Base-by-base conservation (phyloP, 2,113 vertebrate species). In the Numenius arquata region DNA sequence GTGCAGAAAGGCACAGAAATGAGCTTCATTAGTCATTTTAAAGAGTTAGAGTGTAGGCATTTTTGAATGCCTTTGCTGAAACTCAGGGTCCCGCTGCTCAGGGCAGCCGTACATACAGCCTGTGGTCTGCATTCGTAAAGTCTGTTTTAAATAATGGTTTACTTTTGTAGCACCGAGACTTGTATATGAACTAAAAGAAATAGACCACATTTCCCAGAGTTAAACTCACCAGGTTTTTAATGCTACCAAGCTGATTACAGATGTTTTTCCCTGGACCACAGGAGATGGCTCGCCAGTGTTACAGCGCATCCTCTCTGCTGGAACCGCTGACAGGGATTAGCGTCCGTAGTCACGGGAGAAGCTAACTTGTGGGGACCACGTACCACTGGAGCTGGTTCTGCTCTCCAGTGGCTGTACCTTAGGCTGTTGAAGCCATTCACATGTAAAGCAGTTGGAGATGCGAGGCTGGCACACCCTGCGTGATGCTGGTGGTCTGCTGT, bases 361-460 rank as follows among this genome's bases (percentile, higher is more conserved):
- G 29, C 17, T 18, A 8, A 43, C 7, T 15, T 23, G 18, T 26
- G 78, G 23, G 43, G 19, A 45, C 23, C 74, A 22, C 0, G 0
- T 47, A 5, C 19, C 0, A 0, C 15, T 74, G 22, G 47, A 53
- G 58, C 73, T 80, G 45, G 16, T 32, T 94, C 75, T 86, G 38
- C 43, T 84, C 59, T 40, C 13, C 25, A 5, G 0, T 11, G 15
- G 22, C 50, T 70, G n/a, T 18, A 3, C 6, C 0, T 29, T 13
- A 27, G 23, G 6, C 23, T 34, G 40, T 12, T 38, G 20, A 23
- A 55, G 34, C 56, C 59, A n/a, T 26, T 22, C 45, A 5, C 29
- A 13, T 7, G 36, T 43, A 9, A 36, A 70, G 3, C 36, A 32
- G 47, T 15, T 6, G n/a, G 47, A 50, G 61, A 47, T 34, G 12